Conservation (phyloP, 2,797 vertebrate species). For the Coilia nasus region DNA sequence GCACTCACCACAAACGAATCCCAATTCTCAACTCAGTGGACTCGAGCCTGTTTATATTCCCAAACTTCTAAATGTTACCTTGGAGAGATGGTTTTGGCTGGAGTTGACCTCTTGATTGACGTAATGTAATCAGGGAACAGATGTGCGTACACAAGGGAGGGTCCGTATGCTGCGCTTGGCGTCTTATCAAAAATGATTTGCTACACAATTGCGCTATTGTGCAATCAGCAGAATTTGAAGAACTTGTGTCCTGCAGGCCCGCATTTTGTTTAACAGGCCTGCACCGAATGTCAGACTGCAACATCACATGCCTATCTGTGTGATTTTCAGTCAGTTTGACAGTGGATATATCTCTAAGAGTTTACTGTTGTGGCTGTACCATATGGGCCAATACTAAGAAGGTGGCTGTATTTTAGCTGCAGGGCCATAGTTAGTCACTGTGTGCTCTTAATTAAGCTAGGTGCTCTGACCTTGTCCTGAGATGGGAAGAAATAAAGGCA, state of each 20-base stretch:
- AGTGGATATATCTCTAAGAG: neutral
- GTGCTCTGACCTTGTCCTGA: constrained; percentile 61
- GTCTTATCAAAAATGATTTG: neutral
- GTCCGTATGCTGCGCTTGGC: constrained; percentile 1
- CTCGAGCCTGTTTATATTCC: neutral
- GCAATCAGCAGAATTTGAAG: neutral
- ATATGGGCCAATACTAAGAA: neutral
- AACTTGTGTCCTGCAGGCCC: neutral
- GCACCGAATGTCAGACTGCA: neutral
- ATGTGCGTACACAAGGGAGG: neutral
- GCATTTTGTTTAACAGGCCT: neutral
- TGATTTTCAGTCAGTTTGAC: neutral
- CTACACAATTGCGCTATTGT: neutral
- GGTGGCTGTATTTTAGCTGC: neutral
- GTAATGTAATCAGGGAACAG: neutral
- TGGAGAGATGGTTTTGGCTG: neutral
- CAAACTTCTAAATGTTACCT: neutral
- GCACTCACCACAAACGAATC: neutral
- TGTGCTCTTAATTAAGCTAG: neutral
- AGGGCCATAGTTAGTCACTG: neutral
- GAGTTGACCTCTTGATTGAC: neutral
- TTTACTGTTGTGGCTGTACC: neutral
- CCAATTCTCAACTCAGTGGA: neutral
- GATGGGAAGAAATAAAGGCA: constrained; percentile 55
- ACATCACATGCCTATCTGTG: neutral